Evolutionary conservation across 1,140 invertebrate genomes (phyloP).

Genomic region (Odontomachus brunneus): DNA sequence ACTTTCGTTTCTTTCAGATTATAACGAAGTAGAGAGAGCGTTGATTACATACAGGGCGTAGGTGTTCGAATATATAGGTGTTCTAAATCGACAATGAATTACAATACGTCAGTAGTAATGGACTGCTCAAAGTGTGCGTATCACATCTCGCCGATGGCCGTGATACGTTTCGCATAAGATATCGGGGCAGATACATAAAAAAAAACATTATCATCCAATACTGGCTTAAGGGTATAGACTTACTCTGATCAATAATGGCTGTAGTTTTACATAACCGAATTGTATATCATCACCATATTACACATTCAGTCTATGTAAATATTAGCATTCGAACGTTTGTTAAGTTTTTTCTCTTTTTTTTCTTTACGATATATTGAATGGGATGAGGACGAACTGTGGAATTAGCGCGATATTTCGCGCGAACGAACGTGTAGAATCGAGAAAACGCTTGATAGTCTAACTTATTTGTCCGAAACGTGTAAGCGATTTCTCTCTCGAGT

Average conservation of each 20-base stretch:
- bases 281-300: constrained; percentile 74
- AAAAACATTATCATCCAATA: constrained; percentile 57
- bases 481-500: constrained; percentile 44
- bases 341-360: constrained; percentile 62
- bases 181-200: constrained; percentile 11
- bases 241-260: constrained; percentile 73
- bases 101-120: constrained; percentile 42
- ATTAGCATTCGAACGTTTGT: constrained; percentile 73
- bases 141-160: constrained; percentile 22
- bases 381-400: constrained; percentile 27
- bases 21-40: constrained; percentile 22
- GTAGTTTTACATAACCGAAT: constrained; percentile 76
- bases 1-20: constrained; percentile 56
- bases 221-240: constrained; percentile 70
- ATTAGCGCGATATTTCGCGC: constrained; percentile 46
- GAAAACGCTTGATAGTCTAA: constrained; percentile 65
- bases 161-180: constrained; percentile 19
- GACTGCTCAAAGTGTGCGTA: constrained; percentile 67
- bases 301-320: constrained; percentile 78
- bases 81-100: constrained; percentile 34
- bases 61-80: constrained; percentile 18
- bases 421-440: constrained; percentile 42
- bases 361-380: constrained; percentile 37
- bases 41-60: constrained; percentile 29
- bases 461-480: constrained; percentile 69